A percentile compares a stretch with the other conserved stretches of the same genome.
These are phyloP conservation scores for Crocodylus rhombifer DNA, from an alignment of 2,797 vertebrate genomes.

Conservation along the genomic window DNA sequence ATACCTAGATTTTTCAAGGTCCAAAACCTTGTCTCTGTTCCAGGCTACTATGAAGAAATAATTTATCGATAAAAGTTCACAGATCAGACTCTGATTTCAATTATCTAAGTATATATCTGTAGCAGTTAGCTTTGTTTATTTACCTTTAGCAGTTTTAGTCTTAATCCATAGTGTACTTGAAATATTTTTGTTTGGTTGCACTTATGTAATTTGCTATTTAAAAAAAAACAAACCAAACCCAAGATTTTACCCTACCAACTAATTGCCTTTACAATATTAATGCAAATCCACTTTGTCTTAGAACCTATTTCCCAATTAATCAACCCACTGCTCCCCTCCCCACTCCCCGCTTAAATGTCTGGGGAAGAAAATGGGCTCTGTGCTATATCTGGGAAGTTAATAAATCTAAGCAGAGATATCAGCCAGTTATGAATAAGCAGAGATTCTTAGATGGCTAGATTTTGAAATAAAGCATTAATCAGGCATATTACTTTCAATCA, in stretches of 20 bases:
- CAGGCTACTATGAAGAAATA: background rate
- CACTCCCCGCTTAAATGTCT: background rate
- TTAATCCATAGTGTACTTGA: background rate
- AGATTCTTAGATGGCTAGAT: background rate
- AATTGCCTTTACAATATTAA: background rate
- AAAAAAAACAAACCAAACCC: no score
- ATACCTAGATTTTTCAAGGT: background rate
- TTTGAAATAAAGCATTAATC: background rate
- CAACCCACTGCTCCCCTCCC: background rate
- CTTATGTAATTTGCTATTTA: background rate
- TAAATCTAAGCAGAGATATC: background rate
- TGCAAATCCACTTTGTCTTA: background rate
- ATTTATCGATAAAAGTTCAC: no score
- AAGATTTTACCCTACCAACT: background rate
- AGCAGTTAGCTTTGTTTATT: background rate
- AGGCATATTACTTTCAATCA: rapidly evolving
- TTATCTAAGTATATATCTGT: background rate
- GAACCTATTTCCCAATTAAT: background rate
- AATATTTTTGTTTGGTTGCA: rapidly evolving
- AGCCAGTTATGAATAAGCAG: background rate
- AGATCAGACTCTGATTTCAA: background rate
- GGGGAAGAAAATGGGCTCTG: background rate
- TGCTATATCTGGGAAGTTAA: background rate
- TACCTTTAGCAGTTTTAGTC: background rate
- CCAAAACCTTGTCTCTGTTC: rapidly evolving